Evolutionary conservation across 1,140 invertebrate species (phyloP).

Genomic region (Drosophila baimaii): DNA sequence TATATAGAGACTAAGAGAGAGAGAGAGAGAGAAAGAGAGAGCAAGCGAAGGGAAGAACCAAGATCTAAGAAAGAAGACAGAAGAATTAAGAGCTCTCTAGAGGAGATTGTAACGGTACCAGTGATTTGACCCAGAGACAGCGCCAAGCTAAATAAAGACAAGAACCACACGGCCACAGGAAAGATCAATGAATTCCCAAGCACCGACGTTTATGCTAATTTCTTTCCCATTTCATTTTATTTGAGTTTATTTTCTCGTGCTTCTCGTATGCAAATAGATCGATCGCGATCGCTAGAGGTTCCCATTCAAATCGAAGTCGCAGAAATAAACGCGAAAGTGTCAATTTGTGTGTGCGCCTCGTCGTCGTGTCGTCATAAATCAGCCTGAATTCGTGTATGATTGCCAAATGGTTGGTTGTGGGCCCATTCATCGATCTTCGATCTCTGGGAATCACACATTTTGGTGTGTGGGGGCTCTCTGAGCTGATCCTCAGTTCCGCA

Average conservation of each 20-base stretch:
- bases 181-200: slow-evolving; percentile 45
- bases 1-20: not conserved
- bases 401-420: slow-evolving; percentile 20
- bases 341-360: slow-evolving; percentile 20
- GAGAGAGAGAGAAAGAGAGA: slow-evolving; percentile 7
- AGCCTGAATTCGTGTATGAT: slow-evolving; percentile 26
- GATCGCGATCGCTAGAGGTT: not conserved
- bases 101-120: slow-evolving; percentile 36
- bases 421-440: slow-evolving; percentile 36
- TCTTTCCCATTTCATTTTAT: slow-evolving; percentile 35
- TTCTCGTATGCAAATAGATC: slow-evolving; percentile 30
- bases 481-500: slow-evolving; percentile 19
- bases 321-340: slow-evolving; percentile 46
- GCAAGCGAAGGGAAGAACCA: slow-evolving; percentile 1
- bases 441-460: slow-evolving; percentile 13
- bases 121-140: slow-evolving; percentile 33
- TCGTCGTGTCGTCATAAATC: slow-evolving; percentile 45
- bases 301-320: slow-evolving; percentile 31
- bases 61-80: slow-evolving; percentile 15
- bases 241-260: slow-evolving; percentile 2
- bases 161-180: slow-evolving; percentile 6
- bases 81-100: slow-evolving; percentile 21
- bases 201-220: slow-evolving; percentile 41
- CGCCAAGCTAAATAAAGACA: slow-evolving; percentile 20
- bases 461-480: not conserved